Evolutionary conservation across 1,140 invertebrate species (phyloP), one percentile per base, ranked within the genome.

Genomic region (Sminthurides bifidus): DNA sequence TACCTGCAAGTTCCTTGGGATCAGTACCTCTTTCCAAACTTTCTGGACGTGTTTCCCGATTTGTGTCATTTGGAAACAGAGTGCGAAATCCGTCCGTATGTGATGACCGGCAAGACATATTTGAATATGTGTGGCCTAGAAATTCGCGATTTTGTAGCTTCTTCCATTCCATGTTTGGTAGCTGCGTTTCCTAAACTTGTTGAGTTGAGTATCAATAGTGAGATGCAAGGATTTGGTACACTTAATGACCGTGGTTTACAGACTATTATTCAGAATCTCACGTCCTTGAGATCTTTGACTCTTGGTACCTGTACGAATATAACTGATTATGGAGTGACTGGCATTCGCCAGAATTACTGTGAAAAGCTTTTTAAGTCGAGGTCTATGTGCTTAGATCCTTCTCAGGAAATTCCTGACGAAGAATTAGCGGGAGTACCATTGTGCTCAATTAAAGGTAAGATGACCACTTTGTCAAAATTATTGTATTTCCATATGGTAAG

Each of bases 281-380:
- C 35, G 40, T 46, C 46, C 33, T 19, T 54, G 1, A 29, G 31
- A 8, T 46, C 53, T 19, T 27, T 54, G 2, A n/a, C 27, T 1
- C 10, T 54, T 5, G 53, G 53, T 10, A 33, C 43, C 26, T 54
- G 53, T 46, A 37, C 19, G 10, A 46, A 44, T 19, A 54, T 54
- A 26, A 48, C 29, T 23, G 53, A 54, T 44, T 54, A 26, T 38
- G 53, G 53, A 10, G 53, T 54, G 15, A 54, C 41, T 38, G 53
- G 53, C 2, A 23, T 54, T 8, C 27, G 43, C 2, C 46, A 31
- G 21, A 44, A 54, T 37, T 54, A 54, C 24, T 54, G 53, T 21
- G 43, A 45, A 48, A 46, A 23, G 21, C 26, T 54, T 2, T 54
- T 46, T 26, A 54, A 33, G 26, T 54, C 53, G 3, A 45, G 53